Conservation (phyloP, 1,140 invertebrate species). For the Saccostrea echinata region DNA sequence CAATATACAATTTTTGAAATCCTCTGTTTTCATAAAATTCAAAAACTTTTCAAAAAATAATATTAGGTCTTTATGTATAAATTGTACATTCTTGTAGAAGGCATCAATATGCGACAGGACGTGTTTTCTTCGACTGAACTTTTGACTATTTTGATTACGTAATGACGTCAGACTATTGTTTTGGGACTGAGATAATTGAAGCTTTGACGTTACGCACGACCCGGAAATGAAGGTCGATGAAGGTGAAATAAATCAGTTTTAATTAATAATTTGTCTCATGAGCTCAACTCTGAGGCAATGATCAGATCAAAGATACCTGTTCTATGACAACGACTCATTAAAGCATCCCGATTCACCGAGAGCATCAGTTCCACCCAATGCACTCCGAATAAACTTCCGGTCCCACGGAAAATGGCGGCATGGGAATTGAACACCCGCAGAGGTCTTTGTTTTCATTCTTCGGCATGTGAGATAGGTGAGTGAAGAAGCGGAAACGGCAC, state of each 20-base stretch:
- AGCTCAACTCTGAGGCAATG: neutral
- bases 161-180: slow-evolving; percentile 27
- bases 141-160: neutral
- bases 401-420: slow-evolving; percentile 26
- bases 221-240: neutral
- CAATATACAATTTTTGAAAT: too few species aligned
- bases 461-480: slow-evolving; percentile 9
- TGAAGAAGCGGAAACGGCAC: slow-evolving; percentile 11
- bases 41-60: too few species aligned
- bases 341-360: slow-evolving; percentile 35
- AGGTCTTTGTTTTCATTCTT: neutral
- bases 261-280: slow-evolving; percentile 27
- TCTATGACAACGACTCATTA: slow-evolving; percentile 26
- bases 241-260: slow-evolving; percentile 29
- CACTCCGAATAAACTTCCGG: slow-evolving; percentile 37
- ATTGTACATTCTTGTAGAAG: too few species aligned
- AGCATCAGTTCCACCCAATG: slow-evolving; percentile 33
- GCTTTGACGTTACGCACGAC: slow-evolving; percentile 18
- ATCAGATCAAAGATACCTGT: slow-evolving; percentile 38
- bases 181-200: slow-evolving; percentile 10
- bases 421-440: slow-evolving; percentile 19
- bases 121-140: neutral
- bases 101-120: neutral
- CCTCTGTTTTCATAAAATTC: too few species aligned
- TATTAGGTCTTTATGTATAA: too few species aligned